Evolutionary conservation across 1,140 invertebrate species (phyloP).

Genomic region (Idris sp.): DNA sequence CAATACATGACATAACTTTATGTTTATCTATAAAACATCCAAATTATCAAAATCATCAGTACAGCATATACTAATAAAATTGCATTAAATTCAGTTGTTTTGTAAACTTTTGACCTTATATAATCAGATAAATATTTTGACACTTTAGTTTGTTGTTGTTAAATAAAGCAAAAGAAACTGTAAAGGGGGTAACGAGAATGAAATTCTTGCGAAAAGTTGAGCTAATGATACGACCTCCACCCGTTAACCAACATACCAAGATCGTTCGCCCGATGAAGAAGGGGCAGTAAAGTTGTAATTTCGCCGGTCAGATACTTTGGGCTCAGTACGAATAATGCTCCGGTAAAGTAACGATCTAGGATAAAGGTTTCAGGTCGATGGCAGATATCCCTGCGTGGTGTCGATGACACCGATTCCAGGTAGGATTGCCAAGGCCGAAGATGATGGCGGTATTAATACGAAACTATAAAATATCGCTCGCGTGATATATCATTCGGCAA

Average conservation of each 20-base stretch:
- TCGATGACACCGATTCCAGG: conserved; percentile 64
- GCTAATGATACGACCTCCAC: conserved; percentile 58
- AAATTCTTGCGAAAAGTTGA: conserved; percentile 54
- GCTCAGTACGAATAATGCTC: conserved; percentile 52
- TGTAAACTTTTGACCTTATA: no score
- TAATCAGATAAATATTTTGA: no score
- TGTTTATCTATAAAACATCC: no score
- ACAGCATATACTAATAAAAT: no score
- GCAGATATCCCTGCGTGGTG: conserved; percentile 58
- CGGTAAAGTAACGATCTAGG: conserved; percentile 53
- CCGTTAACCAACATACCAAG: conserved; percentile 54
- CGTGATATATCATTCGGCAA: conserved; percentile 55
- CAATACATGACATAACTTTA: no score
- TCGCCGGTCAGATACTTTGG: conserved; percentile 48
- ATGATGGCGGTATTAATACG: conserved; percentile 62
- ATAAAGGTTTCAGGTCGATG: conserved; percentile 63
- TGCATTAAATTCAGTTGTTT: no score
- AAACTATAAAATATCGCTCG: conserved; percentile 60
- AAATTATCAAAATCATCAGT: no score
- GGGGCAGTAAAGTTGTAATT: conserved; percentile 58
- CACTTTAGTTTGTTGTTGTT: conserved; percentile 13
- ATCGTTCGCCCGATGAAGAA: conserved; percentile 42
- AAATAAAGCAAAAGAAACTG: conserved; percentile 29
- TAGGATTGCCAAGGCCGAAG: conserved; percentile 61
- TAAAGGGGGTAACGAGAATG: conserved; percentile 52